Conservation (phyloP, 2,797 vertebrate genomes). For the Philypnodon macrostomus region DNA sequence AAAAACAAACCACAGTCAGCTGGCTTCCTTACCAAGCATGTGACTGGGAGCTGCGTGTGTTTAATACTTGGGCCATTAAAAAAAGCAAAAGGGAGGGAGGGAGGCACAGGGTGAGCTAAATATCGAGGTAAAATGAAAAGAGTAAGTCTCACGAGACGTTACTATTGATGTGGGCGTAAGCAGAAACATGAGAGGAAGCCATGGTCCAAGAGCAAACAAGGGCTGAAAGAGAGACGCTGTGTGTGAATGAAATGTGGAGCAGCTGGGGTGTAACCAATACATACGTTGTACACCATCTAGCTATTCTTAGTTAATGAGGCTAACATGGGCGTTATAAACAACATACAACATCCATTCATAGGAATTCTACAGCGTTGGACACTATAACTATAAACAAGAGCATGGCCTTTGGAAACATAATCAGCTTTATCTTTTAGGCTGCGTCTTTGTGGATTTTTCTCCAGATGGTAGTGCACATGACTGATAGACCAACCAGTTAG, state of each 20-base stretch:
- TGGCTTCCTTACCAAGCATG: slow-evolving; percentile 57
- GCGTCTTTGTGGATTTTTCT: too few relatives aligned
- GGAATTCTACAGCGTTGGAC: too few relatives aligned
- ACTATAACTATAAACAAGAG: too few relatives aligned
- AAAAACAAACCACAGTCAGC: slow-evolving; percentile 72
- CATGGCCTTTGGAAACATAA: too few relatives aligned
- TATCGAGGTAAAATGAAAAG: slow-evolving; percentile 2
- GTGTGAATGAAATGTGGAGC: slow-evolving; percentile 32
- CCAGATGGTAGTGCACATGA: not conserved
- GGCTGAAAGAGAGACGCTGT: slow-evolving; percentile 11
- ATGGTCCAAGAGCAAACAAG: not conserved
- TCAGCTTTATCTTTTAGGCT: too few relatives aligned
- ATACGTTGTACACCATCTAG: slow-evolving; percentile 1
- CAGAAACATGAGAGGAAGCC: slow-evolving; percentile 6
- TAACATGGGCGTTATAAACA: slow-evolving; percentile 9
- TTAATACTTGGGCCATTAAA: slow-evolving; percentile 18
- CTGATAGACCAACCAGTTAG: not conserved
- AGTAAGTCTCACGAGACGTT: slow-evolving; percentile 8
- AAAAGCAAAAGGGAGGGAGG: slow-evolving; percentile 5
- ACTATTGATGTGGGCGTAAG: not conserved
- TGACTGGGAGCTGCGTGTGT: slow-evolving; percentile 39
- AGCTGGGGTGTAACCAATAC: slow-evolving; percentile 20
- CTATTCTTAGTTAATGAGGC: slow-evolving; percentile 20
- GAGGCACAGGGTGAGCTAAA: not conserved
- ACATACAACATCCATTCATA: slow-evolving; percentile 2